Evolutionary conservation across 2,888 invertebrate species (phyloP).

Genomic region (Zelleria hepariella): DNA sequence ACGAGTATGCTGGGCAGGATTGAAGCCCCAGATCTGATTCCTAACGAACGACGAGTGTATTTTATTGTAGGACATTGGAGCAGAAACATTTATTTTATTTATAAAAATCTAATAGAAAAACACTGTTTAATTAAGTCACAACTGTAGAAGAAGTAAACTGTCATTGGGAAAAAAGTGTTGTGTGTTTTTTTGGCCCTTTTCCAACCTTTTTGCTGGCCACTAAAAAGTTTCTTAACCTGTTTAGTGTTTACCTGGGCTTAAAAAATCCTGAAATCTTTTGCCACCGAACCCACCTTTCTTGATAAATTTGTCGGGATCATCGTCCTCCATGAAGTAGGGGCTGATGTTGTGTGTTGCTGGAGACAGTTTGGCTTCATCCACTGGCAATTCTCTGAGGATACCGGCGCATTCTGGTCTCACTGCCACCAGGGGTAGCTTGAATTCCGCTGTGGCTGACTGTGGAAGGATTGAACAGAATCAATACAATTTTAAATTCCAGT

Average conservation of each 20-base stretch:
- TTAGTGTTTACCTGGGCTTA: no score
- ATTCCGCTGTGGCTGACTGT: conserved; percentile 77
- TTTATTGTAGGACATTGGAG: conserved; percentile 50
- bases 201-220: no score
- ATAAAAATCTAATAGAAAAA: not conserved
- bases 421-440: conserved; percentile 77
- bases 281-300: conserved; percentile 68
- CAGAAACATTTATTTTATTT: not conserved
- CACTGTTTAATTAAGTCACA: not conserved
- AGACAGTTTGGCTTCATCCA: conserved; percentile 72
- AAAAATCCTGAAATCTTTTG: no score
- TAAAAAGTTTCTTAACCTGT: no score
- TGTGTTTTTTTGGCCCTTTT: no score
- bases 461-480: not conserved
- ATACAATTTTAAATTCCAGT: no score
- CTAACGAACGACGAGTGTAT: conserved; percentile 54
- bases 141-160: not conserved
- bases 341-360: conserved; percentile 73
- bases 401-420: conserved; percentile 80
- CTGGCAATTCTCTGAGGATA: conserved; percentile 71
- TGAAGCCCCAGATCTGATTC: conserved; percentile 61
- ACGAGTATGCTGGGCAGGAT: conserved; percentile 54
- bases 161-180: not conserved
- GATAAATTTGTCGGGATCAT: conserved; percentile 74
- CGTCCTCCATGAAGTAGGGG: conserved; percentile 77